phyloP scores from a whole-genome alignment of 2,797 vertebrate species.

The Brachyrhaphis roseni region DNA sequence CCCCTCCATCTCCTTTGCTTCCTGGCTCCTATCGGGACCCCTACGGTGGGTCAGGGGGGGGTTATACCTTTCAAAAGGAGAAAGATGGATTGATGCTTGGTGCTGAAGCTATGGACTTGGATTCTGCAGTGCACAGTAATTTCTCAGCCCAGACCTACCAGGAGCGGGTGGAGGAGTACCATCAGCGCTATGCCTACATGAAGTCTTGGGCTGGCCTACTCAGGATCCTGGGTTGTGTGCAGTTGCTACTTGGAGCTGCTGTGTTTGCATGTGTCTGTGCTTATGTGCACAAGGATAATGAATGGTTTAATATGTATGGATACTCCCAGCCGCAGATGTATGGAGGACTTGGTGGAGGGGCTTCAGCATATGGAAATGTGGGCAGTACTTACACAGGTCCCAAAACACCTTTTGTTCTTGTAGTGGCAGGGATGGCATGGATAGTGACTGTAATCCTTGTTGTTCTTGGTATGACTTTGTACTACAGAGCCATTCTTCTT shows the following conservation, averaged over 20 bases:
- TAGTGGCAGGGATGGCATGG: conserved; percentile 89
- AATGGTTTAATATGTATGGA: conserved; percentile 96
- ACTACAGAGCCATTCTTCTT: conserved; percentile 93
- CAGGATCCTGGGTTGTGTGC: conserved; percentile 86
- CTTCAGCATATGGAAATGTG: conserved; percentile 63
- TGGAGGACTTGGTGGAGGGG: conserved; percentile 77
- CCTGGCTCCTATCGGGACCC: conserved; percentile 77
- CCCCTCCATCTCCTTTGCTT: conserved; percentile 82
- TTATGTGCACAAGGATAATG: conserved; percentile 96
- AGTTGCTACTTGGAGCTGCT: conserved; percentile 91
- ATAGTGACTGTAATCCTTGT: conserved; percentile 88
- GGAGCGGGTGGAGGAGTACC: conserved; percentile 88
- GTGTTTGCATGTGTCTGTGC: conserved; percentile 96
- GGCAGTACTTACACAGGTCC: conserved; percentile 85
- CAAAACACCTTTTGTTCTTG: conserved; percentile 90
- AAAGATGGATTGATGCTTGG: conserved; percentile 79
- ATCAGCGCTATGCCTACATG: conserved; percentile 92
- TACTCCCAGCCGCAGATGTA: conserved; percentile 80
- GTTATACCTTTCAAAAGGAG: conserved; percentile 78
- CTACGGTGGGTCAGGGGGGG: conserved; percentile 78
- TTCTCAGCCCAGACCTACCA: conserved; percentile 83
- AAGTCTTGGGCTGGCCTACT: conserved; percentile 97
- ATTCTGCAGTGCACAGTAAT: conserved; percentile 75
- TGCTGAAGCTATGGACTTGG: conserved; percentile 73
- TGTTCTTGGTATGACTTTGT: conserved; percentile 92